Evolutionary conservation across 2,113 vertebrate genomes (phyloP).

Genomic region (Gasterosteus nipponicus): DNA sequence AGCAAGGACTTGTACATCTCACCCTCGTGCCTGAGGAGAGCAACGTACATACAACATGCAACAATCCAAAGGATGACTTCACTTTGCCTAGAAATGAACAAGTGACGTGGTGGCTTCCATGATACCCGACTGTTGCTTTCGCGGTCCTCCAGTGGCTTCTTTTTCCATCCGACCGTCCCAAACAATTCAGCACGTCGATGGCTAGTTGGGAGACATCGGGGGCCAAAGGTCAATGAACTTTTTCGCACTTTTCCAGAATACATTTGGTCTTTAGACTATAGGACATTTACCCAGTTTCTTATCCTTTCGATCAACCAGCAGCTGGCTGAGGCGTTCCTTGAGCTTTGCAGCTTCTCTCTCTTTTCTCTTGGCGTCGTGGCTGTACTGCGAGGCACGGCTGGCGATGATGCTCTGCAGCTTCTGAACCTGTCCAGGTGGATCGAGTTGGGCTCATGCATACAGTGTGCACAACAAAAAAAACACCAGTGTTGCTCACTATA

Average conservation of each 20-base stretch:
- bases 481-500: background rate
- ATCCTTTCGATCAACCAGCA: slow-evolving; percentile 93
- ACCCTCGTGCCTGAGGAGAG: slow-evolving; percentile 87
- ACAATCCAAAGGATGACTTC: background rate
- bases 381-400: slow-evolving; percentile 94
- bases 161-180: slow-evolving; percentile 93
- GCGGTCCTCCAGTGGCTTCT: slow-evolving; percentile 93
- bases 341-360: slow-evolving; percentile 93
- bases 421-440: slow-evolving; percentile 85
- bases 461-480: background rate
- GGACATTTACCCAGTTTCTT: slow-evolving; percentile 86
- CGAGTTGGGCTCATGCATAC: background rate
- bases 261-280: background rate
- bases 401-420: slow-evolving; percentile 94
- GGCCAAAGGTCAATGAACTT: background rate
- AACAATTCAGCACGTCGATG: slow-evolving; percentile 93
- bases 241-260: background rate
- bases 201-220: slow-evolving; percentile 77
- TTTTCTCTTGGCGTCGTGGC: slow-evolving; percentile 95
- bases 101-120: background rate
- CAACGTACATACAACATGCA: slow-evolving; percentile 47
- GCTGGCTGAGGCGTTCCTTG: slow-evolving; percentile 92
- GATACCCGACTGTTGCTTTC: slow-evolving; percentile 87
- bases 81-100: background rate
- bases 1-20: slow-evolving; percentile 95